These are phyloP conservation scores for Hippoglossus hippoglossus DNA, from an alignment of 2,797 vertebrate genomes.

Conservation along the genomic window DNA sequence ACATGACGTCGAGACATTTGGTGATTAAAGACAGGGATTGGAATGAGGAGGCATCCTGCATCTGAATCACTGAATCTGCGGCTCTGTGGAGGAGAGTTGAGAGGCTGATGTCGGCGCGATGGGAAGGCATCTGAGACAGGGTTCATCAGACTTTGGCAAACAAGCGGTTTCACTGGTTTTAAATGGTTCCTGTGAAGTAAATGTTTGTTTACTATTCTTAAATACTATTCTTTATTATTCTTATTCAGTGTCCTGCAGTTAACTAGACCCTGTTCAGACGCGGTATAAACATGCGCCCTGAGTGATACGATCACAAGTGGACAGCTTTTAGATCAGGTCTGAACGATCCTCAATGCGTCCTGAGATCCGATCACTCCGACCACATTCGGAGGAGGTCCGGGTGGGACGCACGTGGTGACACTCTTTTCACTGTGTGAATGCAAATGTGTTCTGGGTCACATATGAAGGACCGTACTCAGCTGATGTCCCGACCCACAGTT, in stretches of 20 bases:
- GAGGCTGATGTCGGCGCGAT: neutral
- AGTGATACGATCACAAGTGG: no score
- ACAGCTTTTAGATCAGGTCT: no score
- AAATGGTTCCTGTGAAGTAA: neutral
- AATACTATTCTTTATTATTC: neutral
- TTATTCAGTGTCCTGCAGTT: neutral
- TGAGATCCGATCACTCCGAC: no score
- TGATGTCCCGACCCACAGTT: no score
- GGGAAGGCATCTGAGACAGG: neutral
- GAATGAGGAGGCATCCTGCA: neutral
- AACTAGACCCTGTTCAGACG: neutral
- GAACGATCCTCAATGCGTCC: no score
- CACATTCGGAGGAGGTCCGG: no score
- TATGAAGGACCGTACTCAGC: no score
- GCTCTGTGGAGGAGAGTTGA: neutral
- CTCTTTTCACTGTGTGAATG: no score
- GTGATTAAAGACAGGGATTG: neutral
- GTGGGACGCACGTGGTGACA: no score
- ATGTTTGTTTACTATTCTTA: no score
- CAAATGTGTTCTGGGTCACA: no score
- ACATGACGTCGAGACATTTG: neutral
- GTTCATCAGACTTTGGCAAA: conserved; percentile 22
- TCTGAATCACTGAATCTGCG: neutral
- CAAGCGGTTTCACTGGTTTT: neutral
- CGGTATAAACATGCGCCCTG: no score